Conservation (phyloP, 2,113 vertebrate genomes). For the Pionites leucogaster region DNA sequence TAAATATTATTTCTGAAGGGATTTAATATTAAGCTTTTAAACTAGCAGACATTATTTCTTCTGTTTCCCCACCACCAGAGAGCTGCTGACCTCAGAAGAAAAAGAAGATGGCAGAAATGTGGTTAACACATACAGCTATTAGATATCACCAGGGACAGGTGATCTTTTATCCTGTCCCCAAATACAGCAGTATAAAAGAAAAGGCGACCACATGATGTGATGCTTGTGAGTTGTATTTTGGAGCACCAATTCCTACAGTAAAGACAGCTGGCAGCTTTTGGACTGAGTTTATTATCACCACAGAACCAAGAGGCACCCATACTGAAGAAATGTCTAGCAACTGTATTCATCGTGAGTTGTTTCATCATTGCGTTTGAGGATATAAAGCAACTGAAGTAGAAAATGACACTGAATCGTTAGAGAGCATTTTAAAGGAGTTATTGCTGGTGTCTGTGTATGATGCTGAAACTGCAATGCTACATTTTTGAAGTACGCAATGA, state of each 20-base stretch:
- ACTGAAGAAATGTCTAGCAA: background rate
- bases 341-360: background rate
- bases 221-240: background rate
- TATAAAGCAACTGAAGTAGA: background rate
- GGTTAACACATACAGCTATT: background rate
- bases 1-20: background rate
- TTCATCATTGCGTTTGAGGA: background rate
- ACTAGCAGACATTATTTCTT: background rate
- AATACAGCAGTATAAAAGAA: background rate
- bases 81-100: background rate
- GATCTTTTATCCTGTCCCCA: background rate
- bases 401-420: background rate
- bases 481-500: background rate
- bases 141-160: background rate
- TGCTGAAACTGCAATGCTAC: background rate
- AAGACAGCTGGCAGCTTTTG: background rate
- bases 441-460: background rate
- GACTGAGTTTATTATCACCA: background rate
- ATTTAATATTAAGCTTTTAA: background rate
- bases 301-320: background rate
- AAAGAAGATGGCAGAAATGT: accelerated
- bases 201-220: background rate
- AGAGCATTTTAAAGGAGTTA: background rate
- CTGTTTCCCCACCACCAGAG: background rate
- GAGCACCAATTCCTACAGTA: background rate